Percentiles rank a stretch among this genome's conserved stretches.
These are phyloP conservation scores for Podargus strigoides DNA, from an alignment of 2,797 vertebrate species.

Conservation along the genomic window DNA sequence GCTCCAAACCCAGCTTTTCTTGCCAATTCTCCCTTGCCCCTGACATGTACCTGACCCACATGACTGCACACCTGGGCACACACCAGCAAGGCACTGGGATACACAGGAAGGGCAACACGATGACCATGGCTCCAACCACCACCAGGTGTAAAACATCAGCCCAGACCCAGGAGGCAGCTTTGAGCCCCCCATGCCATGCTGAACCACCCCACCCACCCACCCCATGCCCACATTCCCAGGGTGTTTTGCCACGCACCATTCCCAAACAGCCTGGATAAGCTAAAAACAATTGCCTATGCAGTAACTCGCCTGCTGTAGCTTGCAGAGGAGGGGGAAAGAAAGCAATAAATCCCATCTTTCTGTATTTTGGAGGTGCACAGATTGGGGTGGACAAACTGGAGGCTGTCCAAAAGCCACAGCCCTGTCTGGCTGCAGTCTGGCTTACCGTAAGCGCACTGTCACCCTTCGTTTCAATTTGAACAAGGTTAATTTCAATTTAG, in stretches of 20 bases:
- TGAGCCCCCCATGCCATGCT: neutral
- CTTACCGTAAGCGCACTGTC: neutral
- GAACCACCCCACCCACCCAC: neutral
- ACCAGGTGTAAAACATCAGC: neutral
- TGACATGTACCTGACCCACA: accelerated
- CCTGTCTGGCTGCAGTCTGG: neutral
- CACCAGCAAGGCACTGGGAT: accelerated
- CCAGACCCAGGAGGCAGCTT: neutral
- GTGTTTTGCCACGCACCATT: accelerated
- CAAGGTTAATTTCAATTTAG: neutral
- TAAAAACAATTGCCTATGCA: neutral
- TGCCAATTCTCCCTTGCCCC: neutral
- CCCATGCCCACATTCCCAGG: neutral
- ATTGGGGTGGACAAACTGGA: neutral
- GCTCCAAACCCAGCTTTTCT: neutral
- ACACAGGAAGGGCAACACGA: neutral
- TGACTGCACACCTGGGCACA: neutral
- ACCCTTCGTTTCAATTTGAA: neutral
- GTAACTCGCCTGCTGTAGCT: neutral
- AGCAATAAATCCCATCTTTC: neutral
- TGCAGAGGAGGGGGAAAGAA: neutral
- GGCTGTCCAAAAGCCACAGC: neutral
- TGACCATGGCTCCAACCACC: neutral
- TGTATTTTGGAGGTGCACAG: neutral
- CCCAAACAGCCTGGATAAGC: neutral